Conservation (phyloP, 2,888 invertebrate genomes). For the Pristionchus maxplancki region DNA sequence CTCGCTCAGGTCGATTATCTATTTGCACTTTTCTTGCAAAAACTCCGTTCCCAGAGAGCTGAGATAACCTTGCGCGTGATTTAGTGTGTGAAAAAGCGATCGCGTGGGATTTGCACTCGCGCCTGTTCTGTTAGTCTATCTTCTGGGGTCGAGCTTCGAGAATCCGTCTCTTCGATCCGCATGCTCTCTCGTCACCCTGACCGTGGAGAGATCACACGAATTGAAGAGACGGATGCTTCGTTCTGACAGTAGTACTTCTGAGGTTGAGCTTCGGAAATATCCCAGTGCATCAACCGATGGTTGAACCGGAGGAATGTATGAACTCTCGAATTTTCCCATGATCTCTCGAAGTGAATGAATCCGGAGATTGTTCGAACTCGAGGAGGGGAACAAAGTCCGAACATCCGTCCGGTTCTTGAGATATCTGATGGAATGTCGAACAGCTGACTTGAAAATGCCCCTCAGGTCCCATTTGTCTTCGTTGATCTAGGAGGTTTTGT, state of each 20-base stretch:
- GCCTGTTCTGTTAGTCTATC: background rate
- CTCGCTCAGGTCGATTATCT: background rate
- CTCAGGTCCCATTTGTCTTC: background rate
- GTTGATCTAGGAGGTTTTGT: background rate
- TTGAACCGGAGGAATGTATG: background rate
- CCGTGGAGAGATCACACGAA: too few species aligned
- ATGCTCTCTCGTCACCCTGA: too few species aligned
- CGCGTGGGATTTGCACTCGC: constrained; percentile 10
- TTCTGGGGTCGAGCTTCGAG: background rate
- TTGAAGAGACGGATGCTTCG: too few species aligned
- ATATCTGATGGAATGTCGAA: background rate
- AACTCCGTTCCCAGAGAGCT: background rate
- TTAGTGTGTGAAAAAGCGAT: background rate
- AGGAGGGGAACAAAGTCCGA: background rate
- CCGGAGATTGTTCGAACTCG: too few species aligned
- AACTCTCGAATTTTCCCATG: too few species aligned
- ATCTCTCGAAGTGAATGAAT: too few species aligned
- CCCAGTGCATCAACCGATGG: background rate
- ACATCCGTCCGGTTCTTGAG: background rate
- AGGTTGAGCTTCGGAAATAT: background rate
- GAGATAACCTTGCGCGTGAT: constrained; percentile 3
- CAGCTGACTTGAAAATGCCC: background rate
- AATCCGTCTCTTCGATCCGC: too few species aligned
- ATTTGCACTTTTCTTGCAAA: background rate
- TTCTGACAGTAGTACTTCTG: background rate